phyloP scores from a whole-genome alignment of 2,113 vertebrate genomes.

The Carettochelys insculpta region DNA sequence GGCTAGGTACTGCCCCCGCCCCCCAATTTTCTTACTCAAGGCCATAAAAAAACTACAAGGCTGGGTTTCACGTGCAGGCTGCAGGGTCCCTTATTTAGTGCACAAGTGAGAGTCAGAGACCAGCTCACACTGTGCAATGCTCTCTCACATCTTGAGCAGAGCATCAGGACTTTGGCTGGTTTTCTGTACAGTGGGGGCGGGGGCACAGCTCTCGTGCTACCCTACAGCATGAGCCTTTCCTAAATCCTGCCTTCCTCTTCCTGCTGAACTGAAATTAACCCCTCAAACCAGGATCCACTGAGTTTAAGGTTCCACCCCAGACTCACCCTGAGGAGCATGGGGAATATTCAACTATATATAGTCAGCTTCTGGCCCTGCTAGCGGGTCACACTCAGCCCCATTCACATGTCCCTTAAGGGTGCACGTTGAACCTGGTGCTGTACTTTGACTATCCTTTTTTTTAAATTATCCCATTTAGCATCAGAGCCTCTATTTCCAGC shows the following conservation, averaged over 20 bases:
- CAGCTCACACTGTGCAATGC: not conserved
- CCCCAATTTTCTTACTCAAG: constrained; percentile 13
- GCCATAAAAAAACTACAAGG: not conserved
- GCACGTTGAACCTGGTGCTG: not conserved
- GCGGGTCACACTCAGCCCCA: not conserved
- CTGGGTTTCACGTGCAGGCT: not conserved
- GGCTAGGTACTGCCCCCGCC: not conserved
- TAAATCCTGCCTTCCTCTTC: not conserved
- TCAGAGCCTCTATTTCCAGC: not conserved
- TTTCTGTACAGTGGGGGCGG: not conserved
- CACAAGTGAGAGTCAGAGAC: not conserved
- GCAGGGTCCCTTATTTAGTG: not conserved
- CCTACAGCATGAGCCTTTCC: not conserved
- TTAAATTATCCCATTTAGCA: not conserved
- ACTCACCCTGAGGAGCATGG: not conserved
- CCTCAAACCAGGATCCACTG: not conserved
- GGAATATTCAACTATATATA: not conserved
- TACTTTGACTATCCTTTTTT: not conserved
- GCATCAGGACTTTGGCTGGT: accelerated
- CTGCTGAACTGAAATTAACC: not conserved
- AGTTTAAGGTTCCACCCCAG: not conserved
- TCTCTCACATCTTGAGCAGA: not conserved
- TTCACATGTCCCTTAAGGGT: not conserved
- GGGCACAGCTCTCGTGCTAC: not conserved
- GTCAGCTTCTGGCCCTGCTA: not conserved